Base-by-base conservation (phyloP, 2,797 vertebrate species). In the Discoglossus pictus region DNA sequence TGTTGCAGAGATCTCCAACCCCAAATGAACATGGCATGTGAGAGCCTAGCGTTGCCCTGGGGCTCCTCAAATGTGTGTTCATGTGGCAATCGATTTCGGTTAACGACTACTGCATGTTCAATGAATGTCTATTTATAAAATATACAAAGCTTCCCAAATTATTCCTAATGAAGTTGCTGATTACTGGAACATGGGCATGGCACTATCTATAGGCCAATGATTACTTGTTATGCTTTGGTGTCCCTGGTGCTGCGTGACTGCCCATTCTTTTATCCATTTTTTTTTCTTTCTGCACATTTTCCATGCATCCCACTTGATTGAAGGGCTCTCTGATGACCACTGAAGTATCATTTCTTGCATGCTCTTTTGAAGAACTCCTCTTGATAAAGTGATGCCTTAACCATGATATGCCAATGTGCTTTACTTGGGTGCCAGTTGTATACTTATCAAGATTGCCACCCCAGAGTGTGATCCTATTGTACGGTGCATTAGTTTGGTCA, bases 201-300 rank as follows among this genome's bases (percentile, higher is more conserved):
- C 82, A 73, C 66, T 75, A 74, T 68, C 2, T 0, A 51, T 2
- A 2, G 34, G 24, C 56, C 25, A 1, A 42, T 17, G 31, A 79
- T n/a, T 79, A 78, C 75, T 80, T 51, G 74, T 80, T 78, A 82
- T 83, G 80, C 80, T 87, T 79, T 82, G 84, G 85, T 86, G 81
- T 84, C 88, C 89, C 89, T 90, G 88, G 88, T 92, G 92, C 91
- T 92, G 93, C 89, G 88, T 88, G 88, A 90, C 86, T 92, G 88
- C 89, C 84, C 83, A 74, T 6, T 76, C 23, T 62, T 50, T 38
- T 40, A 6, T 35, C 21, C 40, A 20, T 25, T 18, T 38, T 42
- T 5, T 1, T n/a, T 21, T 40, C 17, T 13, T 24, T 18, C 21
- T 24, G 34, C 12, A 7, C 38, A 39, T 6, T 18, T 15, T n/a